Evolutionary conservation across 1,140 invertebrate species (phyloP).

Genomic region (Nasonia longicornis): DNA sequence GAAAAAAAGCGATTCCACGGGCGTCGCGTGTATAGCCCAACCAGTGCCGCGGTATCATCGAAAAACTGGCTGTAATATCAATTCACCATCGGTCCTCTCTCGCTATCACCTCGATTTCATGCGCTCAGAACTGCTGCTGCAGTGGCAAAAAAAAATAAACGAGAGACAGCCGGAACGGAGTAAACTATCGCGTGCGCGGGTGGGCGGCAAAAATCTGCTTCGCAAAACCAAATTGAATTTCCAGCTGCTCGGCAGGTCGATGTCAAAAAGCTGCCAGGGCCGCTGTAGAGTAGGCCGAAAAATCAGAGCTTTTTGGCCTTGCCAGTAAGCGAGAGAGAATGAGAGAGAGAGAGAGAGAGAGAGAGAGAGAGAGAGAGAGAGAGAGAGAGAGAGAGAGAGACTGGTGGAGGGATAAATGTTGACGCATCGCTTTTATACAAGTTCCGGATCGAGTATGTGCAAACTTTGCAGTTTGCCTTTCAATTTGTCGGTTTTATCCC

Average conservation of each 20-base stretch:
- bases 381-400: background rate
- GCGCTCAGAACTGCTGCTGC: background rate
- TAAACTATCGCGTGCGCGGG: conserved; percentile 13
- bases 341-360: background rate
- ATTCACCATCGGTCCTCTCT: background rate
- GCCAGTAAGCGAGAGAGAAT: background rate
- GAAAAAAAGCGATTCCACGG: background rate
- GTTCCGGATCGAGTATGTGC: conserved; percentile 25
- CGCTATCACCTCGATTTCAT: conserved; percentile 13
- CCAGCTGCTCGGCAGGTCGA: background rate
- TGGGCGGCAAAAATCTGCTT: conserved; percentile 30
- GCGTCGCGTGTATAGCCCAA: no score
- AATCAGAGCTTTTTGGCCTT: background rate
- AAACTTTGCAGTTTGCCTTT: conserved; percentile 56
- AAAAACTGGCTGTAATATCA: conserved; percentile 35
- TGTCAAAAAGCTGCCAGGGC: background rate
- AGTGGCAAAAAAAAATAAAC: conserved; percentile 8
- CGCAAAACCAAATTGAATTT: conserved; percentile 38
- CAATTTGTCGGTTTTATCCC: conserved; percentile 55
- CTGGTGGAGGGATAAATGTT: conserved; percentile 36
- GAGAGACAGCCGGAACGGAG: conserved; percentile 11
- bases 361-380: background rate
- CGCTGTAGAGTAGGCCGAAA: background rate
- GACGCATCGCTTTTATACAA: conserved; percentile 47
- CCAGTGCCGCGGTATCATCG: background rate